These are phyloP conservation scores for Agonopterix arenella DNA, from an alignment of 2,888 invertebrate species.

Conservation along the genomic window DNA sequence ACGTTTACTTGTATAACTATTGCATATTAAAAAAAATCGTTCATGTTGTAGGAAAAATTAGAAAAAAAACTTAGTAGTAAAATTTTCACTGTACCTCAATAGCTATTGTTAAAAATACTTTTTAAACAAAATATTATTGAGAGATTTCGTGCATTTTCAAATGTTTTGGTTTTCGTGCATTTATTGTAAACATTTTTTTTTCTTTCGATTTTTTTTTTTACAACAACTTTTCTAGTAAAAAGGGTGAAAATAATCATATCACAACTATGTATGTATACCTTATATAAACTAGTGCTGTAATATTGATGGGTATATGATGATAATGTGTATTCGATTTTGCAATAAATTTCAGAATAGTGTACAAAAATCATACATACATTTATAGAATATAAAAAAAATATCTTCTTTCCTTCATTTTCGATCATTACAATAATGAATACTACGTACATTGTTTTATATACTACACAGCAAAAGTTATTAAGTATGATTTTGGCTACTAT, in stretches of 20 bases:
- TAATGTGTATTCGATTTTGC: slow-evolving; percentile 48
- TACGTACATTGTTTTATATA: too few relatives aligned
- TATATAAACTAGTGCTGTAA: slow-evolving; percentile 33
- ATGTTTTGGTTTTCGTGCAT: slow-evolving; percentile 2
- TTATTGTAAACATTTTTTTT: slow-evolving; percentile 2
- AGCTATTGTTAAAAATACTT: slow-evolving; percentile 11
- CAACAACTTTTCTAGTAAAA: slow-evolving; percentile 7
- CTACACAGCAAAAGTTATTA: too few relatives aligned
- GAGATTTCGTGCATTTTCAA: slow-evolving; percentile 27
- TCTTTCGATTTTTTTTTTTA: too few relatives aligned
- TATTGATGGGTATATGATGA: slow-evolving; percentile 33
- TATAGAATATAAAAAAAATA: too few relatives aligned
- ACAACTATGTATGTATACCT: slow-evolving; percentile 60
- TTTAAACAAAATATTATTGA: slow-evolving; percentile 5
- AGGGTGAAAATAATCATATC: slow-evolving; percentile 68
- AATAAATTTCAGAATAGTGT: slow-evolving; percentile 20
- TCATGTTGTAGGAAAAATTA: slow-evolving; percentile 69
- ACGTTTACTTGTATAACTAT: slow-evolving; percentile 54
- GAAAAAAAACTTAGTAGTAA: slow-evolving; percentile 49
- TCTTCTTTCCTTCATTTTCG: too few relatives aligned
- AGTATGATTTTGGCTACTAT: too few relatives aligned
- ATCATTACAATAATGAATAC: too few relatives aligned
- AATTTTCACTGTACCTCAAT: slow-evolving; percentile 31
- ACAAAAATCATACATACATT: neutral
- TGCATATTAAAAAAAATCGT: slow-evolving; percentile 39